Evolutionary conservation across 2,113 vertebrate genomes (phyloP), one percentile per base, ranked within the genome.

Genomic region (Alces alces): DNA sequence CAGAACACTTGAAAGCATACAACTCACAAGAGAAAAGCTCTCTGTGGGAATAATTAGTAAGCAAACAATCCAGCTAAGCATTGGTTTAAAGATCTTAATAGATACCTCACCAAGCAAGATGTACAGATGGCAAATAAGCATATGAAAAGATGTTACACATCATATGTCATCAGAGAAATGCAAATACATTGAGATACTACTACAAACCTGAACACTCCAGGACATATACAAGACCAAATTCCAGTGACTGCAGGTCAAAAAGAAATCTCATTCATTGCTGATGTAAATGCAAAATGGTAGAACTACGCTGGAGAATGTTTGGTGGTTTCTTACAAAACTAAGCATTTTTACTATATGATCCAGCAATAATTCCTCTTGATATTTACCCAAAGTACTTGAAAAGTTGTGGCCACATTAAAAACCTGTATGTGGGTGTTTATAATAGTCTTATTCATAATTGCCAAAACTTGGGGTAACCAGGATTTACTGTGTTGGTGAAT

Each of bases 1-100:
- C 1, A n/a, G 6, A 39, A 47, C 7, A 43, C 5, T 66, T 55
- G 27, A 21, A 47, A 2, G 2, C 27, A 0, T 30, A 52, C 33
- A 83, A 52, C 10, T 52, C 17, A 15, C 5, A 55, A 66, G 27
- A 7, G 47, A 50, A 19, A 28, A 27, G 2, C 39, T 76, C 4
- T 54, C 13, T 73, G 13, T n/a, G 36, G 36, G 23, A 85, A 39
- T 3, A 86, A 28, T 60, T 50, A 78, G 25, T 60, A 93, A 93
- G 23, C 14, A 54, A 66, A 54, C 30, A 76, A 58, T 76, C 30
- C 33, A 86, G 47, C 84, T 57, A 85, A 84, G 54, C 57, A 57
- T 4, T 11, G 52, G 23, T 82, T 25, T 39, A 58, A 93, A 73
- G 10, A 85, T 30, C 16, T 85, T 47, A 73, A 57, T 7, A 85